Evolutionary conservation across 2,113 vertebrate genomes (phyloP).

Genomic region (Agelaius phoeniceus): DNA sequence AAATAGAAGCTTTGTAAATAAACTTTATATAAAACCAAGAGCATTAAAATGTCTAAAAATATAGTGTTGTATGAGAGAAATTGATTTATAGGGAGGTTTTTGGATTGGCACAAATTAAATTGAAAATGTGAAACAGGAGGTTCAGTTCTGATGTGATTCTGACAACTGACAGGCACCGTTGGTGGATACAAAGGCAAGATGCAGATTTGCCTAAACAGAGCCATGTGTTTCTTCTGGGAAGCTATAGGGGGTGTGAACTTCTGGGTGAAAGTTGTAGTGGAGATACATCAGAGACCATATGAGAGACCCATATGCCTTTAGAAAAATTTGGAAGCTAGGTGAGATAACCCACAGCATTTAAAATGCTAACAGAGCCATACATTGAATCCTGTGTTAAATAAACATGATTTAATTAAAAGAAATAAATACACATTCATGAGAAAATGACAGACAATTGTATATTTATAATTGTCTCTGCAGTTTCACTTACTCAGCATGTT

Average conservation of each 20-base stretch:
- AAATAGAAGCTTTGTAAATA: background rate
- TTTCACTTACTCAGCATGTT: background rate
- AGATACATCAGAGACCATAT: accelerated
- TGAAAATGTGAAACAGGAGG: background rate
- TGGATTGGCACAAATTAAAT: background rate
- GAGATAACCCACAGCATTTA: background rate
- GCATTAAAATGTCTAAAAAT: background rate
- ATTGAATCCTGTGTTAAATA: background rate
- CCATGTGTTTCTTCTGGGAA: background rate
- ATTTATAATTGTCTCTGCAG: background rate
- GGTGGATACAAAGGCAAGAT: background rate
- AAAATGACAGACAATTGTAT: background rate
- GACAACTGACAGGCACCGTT: background rate
- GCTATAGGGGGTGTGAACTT: background rate
- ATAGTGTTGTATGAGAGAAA: background rate
- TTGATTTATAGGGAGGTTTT: background rate
- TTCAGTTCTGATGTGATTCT: background rate
- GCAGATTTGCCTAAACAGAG: background rate
- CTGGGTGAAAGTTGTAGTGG: background rate
- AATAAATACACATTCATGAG: background rate
- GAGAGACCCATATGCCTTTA: background rate
- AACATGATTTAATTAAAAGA: background rate
- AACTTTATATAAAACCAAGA: background rate
- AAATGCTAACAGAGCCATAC: background rate
- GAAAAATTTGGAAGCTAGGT: background rate